Conservation (phyloP, 1,140 invertebrate genomes). For the Lepidurus packardi region DNA sequence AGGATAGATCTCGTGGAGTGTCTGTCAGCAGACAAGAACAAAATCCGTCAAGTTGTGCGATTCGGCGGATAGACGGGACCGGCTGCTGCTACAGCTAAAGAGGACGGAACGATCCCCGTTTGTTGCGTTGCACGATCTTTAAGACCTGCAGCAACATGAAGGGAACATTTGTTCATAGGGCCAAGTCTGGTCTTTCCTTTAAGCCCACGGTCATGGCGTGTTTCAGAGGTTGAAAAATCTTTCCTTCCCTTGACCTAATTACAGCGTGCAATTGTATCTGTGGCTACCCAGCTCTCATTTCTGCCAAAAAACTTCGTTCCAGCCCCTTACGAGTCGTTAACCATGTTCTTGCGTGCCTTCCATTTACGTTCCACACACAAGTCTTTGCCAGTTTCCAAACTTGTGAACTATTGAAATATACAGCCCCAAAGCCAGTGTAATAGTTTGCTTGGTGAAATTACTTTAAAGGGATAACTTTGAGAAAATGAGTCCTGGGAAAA, state of each 20-base stretch:
- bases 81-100: background rate
- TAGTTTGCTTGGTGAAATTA: no score
- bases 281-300: no score
- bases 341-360: no score
- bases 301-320: background rate
- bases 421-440: no score
- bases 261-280: background rate
- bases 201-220: constrained; percentile 3
- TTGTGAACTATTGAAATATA: no score
- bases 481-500: background rate
- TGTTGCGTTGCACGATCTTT: constrained; percentile 18
- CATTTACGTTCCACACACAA: no score
- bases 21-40: background rate
- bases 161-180: constrained; percentile 21
- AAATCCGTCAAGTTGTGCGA: constrained; percentile 18
- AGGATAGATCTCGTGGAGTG: constrained; percentile 21
- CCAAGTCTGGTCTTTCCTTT: constrained; percentile 5
- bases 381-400: no score
- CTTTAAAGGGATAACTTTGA: no score
- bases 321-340: no score
- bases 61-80: constrained; percentile 6
- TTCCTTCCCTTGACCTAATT: background rate
- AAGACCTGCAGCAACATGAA: constrained; percentile 14
- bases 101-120: constrained; percentile 1
- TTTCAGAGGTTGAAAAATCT: background rate